Base-by-base conservation (phyloP, 2,797 vertebrate species). In the Enteromius treurensis region DNA sequence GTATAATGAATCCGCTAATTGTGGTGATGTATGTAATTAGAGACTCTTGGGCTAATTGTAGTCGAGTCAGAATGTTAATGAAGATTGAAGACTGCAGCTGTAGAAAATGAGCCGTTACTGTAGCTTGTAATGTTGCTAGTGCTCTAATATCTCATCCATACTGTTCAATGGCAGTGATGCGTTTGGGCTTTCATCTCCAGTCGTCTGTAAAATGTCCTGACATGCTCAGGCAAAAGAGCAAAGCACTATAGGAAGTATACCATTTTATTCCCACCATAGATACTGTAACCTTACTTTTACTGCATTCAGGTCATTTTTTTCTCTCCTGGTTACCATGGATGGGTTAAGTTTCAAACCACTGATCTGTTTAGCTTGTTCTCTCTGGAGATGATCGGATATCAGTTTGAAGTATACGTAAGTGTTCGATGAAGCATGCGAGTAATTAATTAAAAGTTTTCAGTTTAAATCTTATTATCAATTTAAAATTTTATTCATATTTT, bases 21-120 rank as follows among this genome's bases (percentile, higher is more conserved):
- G 81, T 80, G 29, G 78, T 80, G 68, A 82, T 73, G 47, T 81
- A 37, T 79, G 73, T 89, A 90, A 91, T 92, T 91, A 90, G 84
- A 81, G 65, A 85, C 80, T 68, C 82, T 79, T 62, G 77, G 74
- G 84, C 73, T 84, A 77, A 86, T 86, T 83, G 83, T 84, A 67
- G 81, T 75, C 17, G 32, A 85, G 76, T 73, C 73, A 81, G 34
- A 81, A 83, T 85, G 85, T 58, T 86, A 86, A 86, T 86, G 85
- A 86, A 84, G 85, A 86, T 84, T 86, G 77, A 86, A 77, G 17
- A 80, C 51, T 47, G 40, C 85, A 79, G 81, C 55, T 42, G 42
- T 62, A 77, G 47, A 76, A 55, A 42, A 77, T 40, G 21, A 83
- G 73, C 40, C 62, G 1, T 40, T 64, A 69, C 23, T 53, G 29